These are phyloP conservation scores for Phoxinus phoxinus DNA, from an alignment of 2,113 vertebrate species.

Conservation along the genomic window DNA sequence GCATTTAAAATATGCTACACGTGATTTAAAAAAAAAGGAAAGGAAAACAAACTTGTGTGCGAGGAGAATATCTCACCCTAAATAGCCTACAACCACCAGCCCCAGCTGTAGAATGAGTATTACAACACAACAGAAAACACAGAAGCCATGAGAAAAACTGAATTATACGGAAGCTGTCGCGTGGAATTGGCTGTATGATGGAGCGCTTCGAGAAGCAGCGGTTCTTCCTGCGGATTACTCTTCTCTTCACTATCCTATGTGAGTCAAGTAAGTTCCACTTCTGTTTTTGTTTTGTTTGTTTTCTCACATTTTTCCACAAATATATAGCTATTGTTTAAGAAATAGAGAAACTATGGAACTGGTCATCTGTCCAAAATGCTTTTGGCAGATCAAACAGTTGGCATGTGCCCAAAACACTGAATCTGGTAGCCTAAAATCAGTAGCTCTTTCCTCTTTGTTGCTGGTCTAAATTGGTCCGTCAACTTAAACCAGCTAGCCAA, in stretches of 20 bases:
- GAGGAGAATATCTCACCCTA: background rate
- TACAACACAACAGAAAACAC: background rate
- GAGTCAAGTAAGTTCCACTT: constrained; percentile 67
- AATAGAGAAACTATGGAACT: too few species aligned
- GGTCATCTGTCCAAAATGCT: background rate
- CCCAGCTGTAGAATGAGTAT: background rate
- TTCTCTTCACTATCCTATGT: constrained; percentile 67
- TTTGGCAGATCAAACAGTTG: background rate
- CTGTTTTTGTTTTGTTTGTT: background rate
- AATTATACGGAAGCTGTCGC: background rate
- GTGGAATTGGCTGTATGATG: constrained; percentile 60
- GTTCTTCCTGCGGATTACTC: constrained; percentile 61
- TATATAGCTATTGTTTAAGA: background rate
- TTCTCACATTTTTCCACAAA: background rate
- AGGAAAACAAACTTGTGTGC: too few species aligned
- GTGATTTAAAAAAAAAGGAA: background rate
- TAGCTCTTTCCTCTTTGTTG: background rate
- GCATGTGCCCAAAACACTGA: background rate
- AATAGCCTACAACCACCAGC: background rate
- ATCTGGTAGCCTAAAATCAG: background rate
- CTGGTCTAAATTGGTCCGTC: background rate
- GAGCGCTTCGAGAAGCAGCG: constrained; percentile 59
- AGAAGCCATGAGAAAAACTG: background rate
- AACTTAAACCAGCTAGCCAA: background rate
- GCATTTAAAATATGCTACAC: background rate